Conservation (phyloP, 1,140 invertebrate genomes). For the Drosophila pseudoananassae region DNA sequence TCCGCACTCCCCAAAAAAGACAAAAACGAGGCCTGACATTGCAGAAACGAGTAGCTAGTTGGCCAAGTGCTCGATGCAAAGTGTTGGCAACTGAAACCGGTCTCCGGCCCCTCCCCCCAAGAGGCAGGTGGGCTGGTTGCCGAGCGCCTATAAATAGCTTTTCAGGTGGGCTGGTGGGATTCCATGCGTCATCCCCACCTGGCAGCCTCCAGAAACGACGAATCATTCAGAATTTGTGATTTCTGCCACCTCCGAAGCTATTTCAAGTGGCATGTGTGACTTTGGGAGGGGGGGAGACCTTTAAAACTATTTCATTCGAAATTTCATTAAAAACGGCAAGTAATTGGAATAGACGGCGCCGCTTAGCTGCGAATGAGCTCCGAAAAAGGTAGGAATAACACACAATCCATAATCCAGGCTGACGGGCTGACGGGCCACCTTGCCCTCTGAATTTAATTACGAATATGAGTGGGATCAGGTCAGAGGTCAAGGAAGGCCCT, state of each 20-base stretch:
- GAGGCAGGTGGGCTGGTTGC: neutral
- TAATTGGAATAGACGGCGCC: too few relatives aligned
- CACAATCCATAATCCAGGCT: neutral
- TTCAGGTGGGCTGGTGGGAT: neutral
- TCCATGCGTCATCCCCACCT: neutral
- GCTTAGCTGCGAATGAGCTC: neutral
- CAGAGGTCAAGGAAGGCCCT: neutral
- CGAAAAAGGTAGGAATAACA: neutral
- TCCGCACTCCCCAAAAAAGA: neutral
- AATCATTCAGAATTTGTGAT: neutral
- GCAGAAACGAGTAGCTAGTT: constrained; percentile 6
- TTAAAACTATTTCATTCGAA: neutral
- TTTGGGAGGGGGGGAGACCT: too few relatives aligned
- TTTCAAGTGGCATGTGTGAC: too few relatives aligned
- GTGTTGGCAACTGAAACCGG: neutral
- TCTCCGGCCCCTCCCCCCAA: neutral
- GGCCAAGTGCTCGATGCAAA: neutral
- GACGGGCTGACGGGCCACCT: neutral
- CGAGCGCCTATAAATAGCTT: neutral
- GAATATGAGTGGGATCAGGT: constrained; percentile 16
- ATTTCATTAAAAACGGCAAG: neutral
- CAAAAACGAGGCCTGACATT: constrained; percentile 1
- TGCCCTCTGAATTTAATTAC: constrained; percentile 12
- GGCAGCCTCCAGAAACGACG: neutral
- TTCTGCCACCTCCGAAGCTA: neutral